Evolutionary conservation across 2,888 invertebrate species (phyloP), one percentile per base, ranked within the genome.

Genomic region (Noctua janthina): DNA sequence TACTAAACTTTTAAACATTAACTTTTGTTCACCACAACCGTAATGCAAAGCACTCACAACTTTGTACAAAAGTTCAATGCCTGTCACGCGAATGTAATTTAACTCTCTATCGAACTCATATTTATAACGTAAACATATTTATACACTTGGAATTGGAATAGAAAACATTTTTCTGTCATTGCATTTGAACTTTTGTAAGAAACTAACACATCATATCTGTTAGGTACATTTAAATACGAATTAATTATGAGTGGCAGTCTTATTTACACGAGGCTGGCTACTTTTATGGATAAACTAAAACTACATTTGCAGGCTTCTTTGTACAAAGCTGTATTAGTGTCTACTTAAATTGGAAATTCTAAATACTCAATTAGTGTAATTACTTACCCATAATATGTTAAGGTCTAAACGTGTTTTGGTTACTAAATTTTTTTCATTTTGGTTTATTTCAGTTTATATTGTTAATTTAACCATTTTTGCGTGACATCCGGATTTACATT

Each of bases 31-130:
- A 83, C 84, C 91, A 91, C 90, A n/a, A 46, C 67, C 88, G 51
- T 67, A 82, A 88, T 84, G 76, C 83, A 87, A 87, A 88, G 85
- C 90, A 91, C 88, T 90, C 92, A 94, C 95, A 95, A 95, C 95
- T 95, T 95, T 96, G 95, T 95, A 95, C 95, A 95, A 95, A 95
- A 95, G 94, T 95, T 95, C 94, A 95, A 95, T 91, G 92, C 93
- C 93, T 93, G 92, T 88, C 86, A 86, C 83, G 74, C 73, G 64
- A 77, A 68, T 59, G 39, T 67, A 73, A 62, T 70, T 70, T 64
- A 39, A 71, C 20, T 54, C 56, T 74, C 56, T 74, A 70, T 11
- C 67, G 46, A 54, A 73, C 84, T 84, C 84, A 81, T 78, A 81
- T 75, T 81, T 62, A 85, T 49, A 78, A 78, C 66, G 82, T 86